A percentile compares a stretch with the other conserved stretches of the same genome.
Conservation (phyloP, 2,113 vertebrate genomes). For the Sphaerodactylus townsendi region DNA sequence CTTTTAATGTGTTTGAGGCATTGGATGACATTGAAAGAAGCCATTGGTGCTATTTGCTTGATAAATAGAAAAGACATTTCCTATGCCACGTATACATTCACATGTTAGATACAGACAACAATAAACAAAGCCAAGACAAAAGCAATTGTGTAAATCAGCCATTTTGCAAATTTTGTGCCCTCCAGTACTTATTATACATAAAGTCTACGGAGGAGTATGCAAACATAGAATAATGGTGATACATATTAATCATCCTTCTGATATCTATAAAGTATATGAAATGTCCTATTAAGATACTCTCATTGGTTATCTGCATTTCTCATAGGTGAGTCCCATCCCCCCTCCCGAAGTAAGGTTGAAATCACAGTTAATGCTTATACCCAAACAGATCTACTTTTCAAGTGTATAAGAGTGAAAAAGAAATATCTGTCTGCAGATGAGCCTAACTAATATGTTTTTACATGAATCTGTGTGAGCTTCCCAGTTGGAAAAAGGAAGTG, state of each 20-base stretch:
- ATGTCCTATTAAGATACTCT: background rate
- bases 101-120: background rate
- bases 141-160: background rate
- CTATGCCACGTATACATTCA: background rate
- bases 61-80: too few relatives aligned
- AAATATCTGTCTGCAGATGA: background rate
- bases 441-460: background rate
- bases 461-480: background rate
- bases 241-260: background rate
- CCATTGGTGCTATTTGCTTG: background rate
- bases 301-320: background rate
- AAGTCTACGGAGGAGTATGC: background rate
- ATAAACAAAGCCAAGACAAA: background rate
- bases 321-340: too few relatives aligned
- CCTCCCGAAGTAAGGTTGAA: background rate
- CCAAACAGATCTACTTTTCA: background rate
- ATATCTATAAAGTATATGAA: background rate
- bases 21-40: background rate
- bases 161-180: background rate
- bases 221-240: background rate
- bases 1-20: background rate
- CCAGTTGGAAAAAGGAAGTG: too few relatives aligned
- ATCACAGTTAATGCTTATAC: background rate
- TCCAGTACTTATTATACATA: background rate
- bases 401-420: background rate